phyloP scores from a whole-genome alignment of 2,888 invertebrate species.

The Zygothrica quintamaculata region DNA sequence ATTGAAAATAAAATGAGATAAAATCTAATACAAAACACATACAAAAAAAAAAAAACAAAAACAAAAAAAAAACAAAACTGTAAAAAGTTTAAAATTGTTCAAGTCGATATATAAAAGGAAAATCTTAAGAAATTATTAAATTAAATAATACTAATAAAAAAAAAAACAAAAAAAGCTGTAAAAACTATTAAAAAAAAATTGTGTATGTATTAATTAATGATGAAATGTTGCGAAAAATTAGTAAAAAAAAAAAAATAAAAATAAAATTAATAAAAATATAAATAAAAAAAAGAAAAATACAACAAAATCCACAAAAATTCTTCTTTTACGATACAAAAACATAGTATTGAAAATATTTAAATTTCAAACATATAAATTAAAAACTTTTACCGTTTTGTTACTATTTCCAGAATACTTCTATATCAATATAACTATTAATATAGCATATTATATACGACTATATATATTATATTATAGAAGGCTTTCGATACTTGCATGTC shows the following conservation, averaged over 20 bases:
- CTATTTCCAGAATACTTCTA: too few relatives aligned
- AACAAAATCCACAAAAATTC: too few relatives aligned
- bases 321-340: too few relatives aligned
- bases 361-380: too few relatives aligned
- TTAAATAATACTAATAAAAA: too few relatives aligned
- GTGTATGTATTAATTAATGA: conserved; percentile 71
- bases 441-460: too few relatives aligned
- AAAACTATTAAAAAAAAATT: conserved; percentile 68
- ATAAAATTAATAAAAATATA: conserved; percentile 21
- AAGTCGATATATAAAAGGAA: conserved; percentile 48
- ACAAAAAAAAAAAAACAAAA: conserved; percentile 27
- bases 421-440: too few relatives aligned
- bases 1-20: conserved; percentile 24
- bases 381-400: too few relatives aligned
- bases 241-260: conserved; percentile 73
- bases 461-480: too few relatives aligned
- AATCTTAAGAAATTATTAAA: conserved; percentile 13
- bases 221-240: conserved; percentile 72
- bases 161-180: conserved; percentile 59
- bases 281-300: too few relatives aligned
- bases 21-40: conserved; percentile 48
- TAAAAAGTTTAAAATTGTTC: conserved; percentile 73
- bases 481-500: too few relatives aligned
- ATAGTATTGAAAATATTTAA: too few relatives aligned
- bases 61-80: conserved; percentile 51